Percentiles rank a stretch among this genome's conserved stretches.
phyloP scores from a whole-genome alignment of 64 coral and sea anemone genomes.

The Montipora cactus region DNA sequence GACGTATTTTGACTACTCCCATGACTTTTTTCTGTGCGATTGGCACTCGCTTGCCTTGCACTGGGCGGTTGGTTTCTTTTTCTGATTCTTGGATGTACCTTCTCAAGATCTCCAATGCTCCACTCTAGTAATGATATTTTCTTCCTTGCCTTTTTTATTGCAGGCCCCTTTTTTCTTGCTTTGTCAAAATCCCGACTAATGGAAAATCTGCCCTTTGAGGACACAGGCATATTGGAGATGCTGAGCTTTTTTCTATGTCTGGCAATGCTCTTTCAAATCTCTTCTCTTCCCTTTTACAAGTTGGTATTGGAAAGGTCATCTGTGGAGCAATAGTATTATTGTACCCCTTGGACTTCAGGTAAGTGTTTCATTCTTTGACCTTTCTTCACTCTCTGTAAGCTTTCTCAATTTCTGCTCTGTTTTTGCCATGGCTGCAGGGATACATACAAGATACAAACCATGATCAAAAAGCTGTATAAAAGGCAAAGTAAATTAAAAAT shows the following conservation, averaged over 20 bases:
- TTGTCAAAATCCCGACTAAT: conserved; percentile 17
- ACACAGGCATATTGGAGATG: conserved; percentile 3
- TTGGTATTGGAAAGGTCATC: conserved; percentile 30
- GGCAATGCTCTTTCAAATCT: conserved; percentile 40
- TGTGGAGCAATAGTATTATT: conserved; percentile 55
- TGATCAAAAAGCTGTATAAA: too few species aligned
- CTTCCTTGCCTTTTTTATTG: conserved; percentile 49
- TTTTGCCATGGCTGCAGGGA: too few species aligned
- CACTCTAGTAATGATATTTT: conserved; percentile 47
- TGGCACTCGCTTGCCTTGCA: conserved; percentile 10
- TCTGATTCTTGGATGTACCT: conserved; percentile 53
- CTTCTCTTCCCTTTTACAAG: conserved; percentile 64
- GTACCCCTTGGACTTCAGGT: conserved; percentile 51
- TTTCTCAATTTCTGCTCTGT: conserved; percentile 64
- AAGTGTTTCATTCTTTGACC: conserved; percentile 31
- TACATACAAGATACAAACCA: too few species aligned
- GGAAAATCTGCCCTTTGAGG: conserved; percentile 15
- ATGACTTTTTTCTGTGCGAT: not conserved
- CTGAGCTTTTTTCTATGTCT: conserved; percentile 70
- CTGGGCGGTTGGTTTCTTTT: conserved; percentile 45
- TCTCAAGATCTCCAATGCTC: conserved; percentile 42
- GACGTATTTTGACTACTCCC: conserved; percentile 48
- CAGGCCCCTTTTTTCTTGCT: conserved; percentile 16
- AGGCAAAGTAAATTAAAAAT: too few species aligned
- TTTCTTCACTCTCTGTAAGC: conserved; percentile 77